Percentiles rank a stretch among this genome's conserved stretches.
Conservation (phyloP, 2,797 vertebrate genomes). For the Pristis pectinata region DNA sequence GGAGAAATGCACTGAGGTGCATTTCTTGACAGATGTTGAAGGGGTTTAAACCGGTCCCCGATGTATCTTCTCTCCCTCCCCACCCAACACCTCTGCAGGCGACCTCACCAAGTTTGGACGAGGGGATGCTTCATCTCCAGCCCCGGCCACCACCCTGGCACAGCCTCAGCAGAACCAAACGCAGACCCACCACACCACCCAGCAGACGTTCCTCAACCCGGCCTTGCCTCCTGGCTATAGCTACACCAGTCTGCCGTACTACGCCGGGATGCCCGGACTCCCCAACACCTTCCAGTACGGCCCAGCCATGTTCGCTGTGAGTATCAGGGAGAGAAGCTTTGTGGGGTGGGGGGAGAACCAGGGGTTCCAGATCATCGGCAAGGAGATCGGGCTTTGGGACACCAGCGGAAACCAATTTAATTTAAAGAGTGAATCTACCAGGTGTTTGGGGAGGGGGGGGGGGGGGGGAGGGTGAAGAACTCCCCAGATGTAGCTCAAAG, state of each 20-base stretch:
- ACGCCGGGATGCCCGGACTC: conserved; percentile 92
- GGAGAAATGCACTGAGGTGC: too few relatives aligned
- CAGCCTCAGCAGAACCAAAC: conserved; percentile 94
- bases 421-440: neutral
- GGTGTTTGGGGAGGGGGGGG: neutral
- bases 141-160: conserved; percentile 88
- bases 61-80: neutral
- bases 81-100: conserved; percentile 51
- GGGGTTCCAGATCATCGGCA: neutral
- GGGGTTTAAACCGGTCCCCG: too few relatives aligned
- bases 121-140: conserved; percentile 84
- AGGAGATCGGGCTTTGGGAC: neutral
- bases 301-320: conserved; percentile 96
- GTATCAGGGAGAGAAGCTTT: conserved; percentile 46
- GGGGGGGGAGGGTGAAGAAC: neutral
- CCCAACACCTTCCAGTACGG: conserved; percentile 97
- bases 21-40: too few relatives aligned
- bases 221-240: conserved; percentile 96
- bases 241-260: conserved; percentile 97
- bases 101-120: conserved; percentile 92
- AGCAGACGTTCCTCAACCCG: conserved; percentile 95
- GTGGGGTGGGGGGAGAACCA: neutral
- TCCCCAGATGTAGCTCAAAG: neutral
- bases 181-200: conserved; percentile 87
- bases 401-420: neutral